Evolutionary conservation across 2,888 invertebrate genomes (phyloP).

Genomic region (Caenorhabditis doughertyi): DNA sequence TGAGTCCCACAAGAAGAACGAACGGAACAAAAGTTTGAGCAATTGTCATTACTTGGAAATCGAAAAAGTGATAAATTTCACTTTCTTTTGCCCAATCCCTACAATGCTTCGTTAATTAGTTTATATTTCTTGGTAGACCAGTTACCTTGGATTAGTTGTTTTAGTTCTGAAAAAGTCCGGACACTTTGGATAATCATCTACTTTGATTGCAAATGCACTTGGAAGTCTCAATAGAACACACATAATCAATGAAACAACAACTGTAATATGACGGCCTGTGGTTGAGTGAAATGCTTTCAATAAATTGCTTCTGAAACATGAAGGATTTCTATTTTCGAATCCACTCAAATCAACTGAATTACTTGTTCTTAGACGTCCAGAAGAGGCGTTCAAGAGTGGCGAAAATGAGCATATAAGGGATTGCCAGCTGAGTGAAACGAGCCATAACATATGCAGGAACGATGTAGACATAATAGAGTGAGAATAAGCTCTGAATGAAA

Average conservation of each 20-base stretch:
- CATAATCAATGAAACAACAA: conserved; percentile 69
- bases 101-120: not conserved
- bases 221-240: conserved; percentile 77
- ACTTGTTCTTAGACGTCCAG: conserved; percentile 75
- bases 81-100: conserved; percentile 63
- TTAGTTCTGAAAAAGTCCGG: conserved; percentile 77
- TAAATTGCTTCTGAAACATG: conserved; percentile 60
- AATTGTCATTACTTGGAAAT: conserved; percentile 79
- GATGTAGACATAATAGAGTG: conserved; percentile 80
- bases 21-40: conserved; percentile 81
- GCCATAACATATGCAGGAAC: conserved; percentile 78
- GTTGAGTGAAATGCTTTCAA: conserved; percentile 77
- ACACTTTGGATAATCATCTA: conserved; percentile 76
- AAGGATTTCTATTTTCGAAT: conserved; percentile 7
- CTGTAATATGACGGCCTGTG: conserved; percentile 77
- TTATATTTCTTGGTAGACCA: not conserved
- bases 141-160: conserved; percentile 67
- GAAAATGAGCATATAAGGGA: conserved; percentile 82
- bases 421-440: conserved; percentile 77
- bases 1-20: conserved; percentile 76
- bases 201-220: conserved; percentile 75
- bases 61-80: conserved; percentile 75
- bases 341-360: not conserved
- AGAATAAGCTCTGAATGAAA: conserved; percentile 72
- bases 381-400: conserved; percentile 81